Base-by-base conservation (phyloP, 2,888 invertebrate species). In the Sceliomorpha sp. region DNA sequence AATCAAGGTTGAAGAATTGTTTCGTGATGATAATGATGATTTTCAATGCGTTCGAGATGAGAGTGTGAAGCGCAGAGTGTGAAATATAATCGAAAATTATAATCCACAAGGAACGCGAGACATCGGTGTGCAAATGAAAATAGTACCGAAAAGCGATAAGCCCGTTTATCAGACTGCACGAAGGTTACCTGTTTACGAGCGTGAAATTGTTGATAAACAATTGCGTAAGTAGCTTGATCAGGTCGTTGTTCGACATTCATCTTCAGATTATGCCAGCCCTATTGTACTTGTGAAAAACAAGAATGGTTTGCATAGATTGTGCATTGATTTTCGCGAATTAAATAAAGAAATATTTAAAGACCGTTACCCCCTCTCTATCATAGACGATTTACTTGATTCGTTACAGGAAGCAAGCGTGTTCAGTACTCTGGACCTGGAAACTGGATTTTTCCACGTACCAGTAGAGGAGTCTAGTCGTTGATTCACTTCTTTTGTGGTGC, bases 271-370 rank as follows among this genome's bases (percentile, higher is more conserved):
- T 55, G 44, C 70, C 2, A 79, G 74, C 48, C 75, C 72, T 0
- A 56, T 77, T 0, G 71, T 79, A 1, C 37, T 73, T 9, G 72
- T 70, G 0, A 45, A 39, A 4, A 78, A 77, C 42, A 77, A 76
- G 36, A 56, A 73, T 24, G 74, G 71, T 5, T 29, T 48, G 0
- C 20, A 20, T 7, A 44, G 78, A 10, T 20, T 53, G 8, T 53
- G 55, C 36, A 55, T 79, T 0, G 77, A 77, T 45, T 84, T 31
- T 34, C 37, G 81, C 2, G 13, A 83, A 2, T 1, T 53, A 15
- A 86, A 84, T 50, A 26, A 32, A 3, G 39, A 64, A 0, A 85
- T 80, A 0, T 53, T 73, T 0, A 75, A 77, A 0, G 82, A 81
- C 44, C 12, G 75, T 3, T 78, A 78, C 39, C 81, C 79, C 0